Percentiles rank a stretch among this genome's conserved stretches.
These are phyloP conservation scores for Schrankia costaestrigalis DNA, from an alignment of 2,888 invertebrate species.

Conservation along the genomic window DNA sequence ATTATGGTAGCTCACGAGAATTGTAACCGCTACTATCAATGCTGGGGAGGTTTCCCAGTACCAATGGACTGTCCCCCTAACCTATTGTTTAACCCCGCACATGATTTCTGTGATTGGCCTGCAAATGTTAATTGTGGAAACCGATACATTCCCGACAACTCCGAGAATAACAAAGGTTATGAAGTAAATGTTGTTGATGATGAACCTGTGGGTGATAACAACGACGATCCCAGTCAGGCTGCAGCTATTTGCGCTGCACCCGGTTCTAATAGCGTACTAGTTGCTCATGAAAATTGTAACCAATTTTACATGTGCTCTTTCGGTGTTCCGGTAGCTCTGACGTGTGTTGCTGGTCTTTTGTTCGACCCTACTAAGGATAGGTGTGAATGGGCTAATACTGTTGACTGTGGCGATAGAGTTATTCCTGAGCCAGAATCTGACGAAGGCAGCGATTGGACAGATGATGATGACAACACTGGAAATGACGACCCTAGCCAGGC, in stretches of 20 bases:
- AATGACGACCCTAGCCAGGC: no score
- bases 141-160: not conserved
- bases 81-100: constrained; percentile 30
- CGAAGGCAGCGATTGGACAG: constrained; percentile 1
- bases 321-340: constrained; percentile 27
- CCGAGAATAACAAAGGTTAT: not conserved
- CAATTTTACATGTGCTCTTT: constrained; percentile 39
- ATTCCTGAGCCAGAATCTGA: constrained; percentile 17
- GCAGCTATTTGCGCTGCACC: constrained; percentile 32
- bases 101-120: constrained; percentile 33
- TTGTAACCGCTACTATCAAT: constrained; percentile 39
- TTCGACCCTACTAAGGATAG: constrained; percentile 29
- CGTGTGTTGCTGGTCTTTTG: constrained; percentile 26
- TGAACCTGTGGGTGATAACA: constrained; percentile 14
- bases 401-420: constrained; percentile 35
- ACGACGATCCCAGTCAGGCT: constrained; percentile 35
- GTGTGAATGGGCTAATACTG: constrained; percentile 39
- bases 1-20: constrained; percentile 35
- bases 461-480: constrained; percentile 2
- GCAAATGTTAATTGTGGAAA: constrained; percentile 34
- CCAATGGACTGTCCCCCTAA: constrained; percentile 20
- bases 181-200: constrained; percentile 5
- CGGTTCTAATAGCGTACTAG: constrained; percentile 30
- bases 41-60: constrained; percentile 28
- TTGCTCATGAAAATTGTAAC: constrained; percentile 45